These are phyloP conservation scores for Caenorhabditis angaria DNA, from an alignment of 2,888 invertebrate species.

Conservation along the genomic window DNA sequence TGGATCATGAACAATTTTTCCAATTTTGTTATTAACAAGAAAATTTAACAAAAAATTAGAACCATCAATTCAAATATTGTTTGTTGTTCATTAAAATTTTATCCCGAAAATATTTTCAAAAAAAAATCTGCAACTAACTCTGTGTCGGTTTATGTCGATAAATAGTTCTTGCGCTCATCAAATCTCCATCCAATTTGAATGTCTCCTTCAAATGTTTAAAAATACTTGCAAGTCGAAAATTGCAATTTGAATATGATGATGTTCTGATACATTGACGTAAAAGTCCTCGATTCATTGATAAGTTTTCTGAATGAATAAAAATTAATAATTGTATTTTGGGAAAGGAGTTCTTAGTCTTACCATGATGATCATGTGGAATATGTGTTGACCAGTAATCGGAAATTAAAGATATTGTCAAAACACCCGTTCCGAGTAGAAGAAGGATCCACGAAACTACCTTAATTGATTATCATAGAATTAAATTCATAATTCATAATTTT, in stretches of 20 bases:
- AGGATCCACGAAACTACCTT: conserved; percentile 48
- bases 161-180: too few species aligned
- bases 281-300: conserved; percentile 47
- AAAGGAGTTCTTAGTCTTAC: conserved; percentile 16
- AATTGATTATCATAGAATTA: conserved; percentile 2
- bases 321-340: conserved; percentile 1
- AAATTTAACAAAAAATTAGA: conserved; percentile 2
- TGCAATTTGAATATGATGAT: conserved; percentile 35
- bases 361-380: conserved; percentile 42
- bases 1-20: too few species aligned
- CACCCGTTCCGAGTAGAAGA: conserved; percentile 47
- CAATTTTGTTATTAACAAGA: too few species aligned
- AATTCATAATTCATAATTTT: too few species aligned
- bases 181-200: conserved; percentile 43
- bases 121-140: conserved; percentile 15
- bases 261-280: conserved; percentile 49
- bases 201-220: conserved; percentile 40
- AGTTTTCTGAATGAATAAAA: conserved; percentile 38
- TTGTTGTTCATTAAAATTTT: too few species aligned
- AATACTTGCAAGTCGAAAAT: conserved; percentile 44
- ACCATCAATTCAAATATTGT: too few species aligned
- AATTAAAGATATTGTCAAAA: conserved; percentile 39
- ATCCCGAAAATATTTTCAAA: too few species aligned
- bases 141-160: conserved; percentile 44
- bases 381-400: conserved; percentile 54